Base-by-base conservation (phyloP, 1,140 invertebrate genomes). In the Drosophila pruinosa region DNA sequence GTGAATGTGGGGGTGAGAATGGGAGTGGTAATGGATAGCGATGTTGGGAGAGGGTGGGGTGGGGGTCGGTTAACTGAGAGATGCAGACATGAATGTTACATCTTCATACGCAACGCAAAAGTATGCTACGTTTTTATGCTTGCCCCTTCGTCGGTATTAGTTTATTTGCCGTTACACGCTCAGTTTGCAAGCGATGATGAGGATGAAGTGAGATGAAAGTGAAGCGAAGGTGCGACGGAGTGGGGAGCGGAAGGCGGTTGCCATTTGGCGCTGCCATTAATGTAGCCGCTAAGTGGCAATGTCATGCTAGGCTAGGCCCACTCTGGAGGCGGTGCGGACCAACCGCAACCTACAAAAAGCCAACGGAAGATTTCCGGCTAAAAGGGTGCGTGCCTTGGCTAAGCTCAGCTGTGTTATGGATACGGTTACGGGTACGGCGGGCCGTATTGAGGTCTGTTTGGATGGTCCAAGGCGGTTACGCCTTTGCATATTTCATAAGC, bases 201-300 rank as follows among this genome's bases (percentile, higher is more conserved):
- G 15, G 34, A 48, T 38, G 22, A n/a, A n/a, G 53, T 5, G 53
- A 22, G 21, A 10, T 10, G 43, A 12, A 8, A 38, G 2, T n/a
- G 10, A 7, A 6, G 21, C 22, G 34, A 21, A 21, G 7, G 22
- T 45, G 21, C n/a, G 15, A 24, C n/a, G 12, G 21, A 21, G 19
- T 4, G 1, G 47, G 45, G 38, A 39, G 21, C 14, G 14, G 26
- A 71, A 68, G 67, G n/a, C 31, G 31, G 31, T n/a, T 65, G 70
- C 79, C 81, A 86, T 86, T 86, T 86, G 73, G 73, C 82, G 75
- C 78, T 78, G 77, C 77, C 81, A 88, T 86, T 86, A 86, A 86
- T 88, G 82, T 88, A 81, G 82, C 81, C 81, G 81, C 81, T 86
- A 86, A 86, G 81, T 86, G 81, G 82, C 82, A 81, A 86, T 86